These are phyloP conservation scores for Chaetoderma sp. DNA, from an alignment of 2,888 invertebrate genomes.

Conservation along the genomic window DNA sequence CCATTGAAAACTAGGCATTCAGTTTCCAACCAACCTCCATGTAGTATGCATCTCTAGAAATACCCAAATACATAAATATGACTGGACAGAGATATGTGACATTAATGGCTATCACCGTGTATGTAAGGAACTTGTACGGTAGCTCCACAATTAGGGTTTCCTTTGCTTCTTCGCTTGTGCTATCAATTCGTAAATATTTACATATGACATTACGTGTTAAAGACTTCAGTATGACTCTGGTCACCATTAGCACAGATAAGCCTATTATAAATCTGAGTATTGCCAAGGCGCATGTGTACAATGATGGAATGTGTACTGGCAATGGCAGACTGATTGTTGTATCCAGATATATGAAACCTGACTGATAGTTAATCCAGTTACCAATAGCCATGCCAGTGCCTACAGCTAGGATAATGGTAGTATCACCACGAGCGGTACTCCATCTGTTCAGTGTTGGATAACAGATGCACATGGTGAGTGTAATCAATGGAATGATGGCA, in stretches of 20 bases:
- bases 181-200: conserved; percentile 78
- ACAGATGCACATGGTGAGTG: conserved; percentile 79
- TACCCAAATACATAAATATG: conserved; percentile 80
- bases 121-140: conserved; percentile 85
- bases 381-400: conserved; percentile 79
- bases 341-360: conserved; percentile 75
- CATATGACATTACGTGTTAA: conserved; percentile 80
- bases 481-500: conserved; percentile 73
- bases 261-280: conserved; percentile 79
- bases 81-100: conserved; percentile 83
- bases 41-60: conserved; percentile 87
- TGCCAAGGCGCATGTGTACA: conserved; percentile 66
- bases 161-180: conserved; percentile 72
- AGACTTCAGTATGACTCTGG: conserved; percentile 77
- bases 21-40: too few species aligned
- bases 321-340: conserved; percentile 76
- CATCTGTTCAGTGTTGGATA: conserved; percentile 87
- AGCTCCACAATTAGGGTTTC: conserved; percentile 79
- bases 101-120: conserved; percentile 83
- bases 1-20: too few species aligned
- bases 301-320: conserved; percentile 83
- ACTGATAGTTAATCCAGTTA: conserved; percentile 86
- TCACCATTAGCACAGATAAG: conserved; percentile 79
- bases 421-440: conserved; percentile 93
- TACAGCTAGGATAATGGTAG: conserved; percentile 82